These are phyloP conservation scores for Entomobrya proxima DNA, from an alignment of 2,888 invertebrate species.

Conservation along the genomic window DNA sequence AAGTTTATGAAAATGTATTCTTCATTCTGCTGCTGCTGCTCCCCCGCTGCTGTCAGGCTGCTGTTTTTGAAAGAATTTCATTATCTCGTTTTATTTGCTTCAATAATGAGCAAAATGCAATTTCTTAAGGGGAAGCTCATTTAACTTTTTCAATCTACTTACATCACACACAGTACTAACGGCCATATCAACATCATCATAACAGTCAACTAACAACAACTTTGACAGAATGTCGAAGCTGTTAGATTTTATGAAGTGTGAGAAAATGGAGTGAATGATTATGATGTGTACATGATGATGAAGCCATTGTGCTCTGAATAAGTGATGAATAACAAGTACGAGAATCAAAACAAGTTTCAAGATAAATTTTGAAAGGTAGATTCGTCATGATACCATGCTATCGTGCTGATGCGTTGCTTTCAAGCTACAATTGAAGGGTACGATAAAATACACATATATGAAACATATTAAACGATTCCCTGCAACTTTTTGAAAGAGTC, in stretches of 20 bases:
- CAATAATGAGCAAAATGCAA: constrained; percentile 39
- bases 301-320: background rate
- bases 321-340: background rate
- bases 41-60: too few relatives aligned
- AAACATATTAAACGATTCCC: background rate
- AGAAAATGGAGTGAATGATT: background rate
- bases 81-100: constrained; percentile 41
- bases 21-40: background rate
- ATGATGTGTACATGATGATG: constrained; percentile 11
- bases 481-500: background rate
- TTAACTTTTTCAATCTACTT: constrained; percentile 30
- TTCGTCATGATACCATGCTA: too few relatives aligned
- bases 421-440: too few relatives aligned
- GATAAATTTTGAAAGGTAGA: background rate
- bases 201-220: too few relatives aligned
- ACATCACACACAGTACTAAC: too few relatives aligned
- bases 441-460: too few relatives aligned
- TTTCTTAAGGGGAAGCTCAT: constrained; percentile 31
- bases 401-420: too few relatives aligned
- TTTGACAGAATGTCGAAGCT: constrained; percentile 27
- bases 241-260: constrained; percentile 39
- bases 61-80: constrained; percentile 43
- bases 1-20: background rate
- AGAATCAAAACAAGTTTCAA: background rate
- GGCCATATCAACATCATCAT: too few relatives aligned